phyloP scores from a whole-genome alignment of 35 echinoderm and acorn worm genomes.

The Apostichopus japonicus region DNA sequence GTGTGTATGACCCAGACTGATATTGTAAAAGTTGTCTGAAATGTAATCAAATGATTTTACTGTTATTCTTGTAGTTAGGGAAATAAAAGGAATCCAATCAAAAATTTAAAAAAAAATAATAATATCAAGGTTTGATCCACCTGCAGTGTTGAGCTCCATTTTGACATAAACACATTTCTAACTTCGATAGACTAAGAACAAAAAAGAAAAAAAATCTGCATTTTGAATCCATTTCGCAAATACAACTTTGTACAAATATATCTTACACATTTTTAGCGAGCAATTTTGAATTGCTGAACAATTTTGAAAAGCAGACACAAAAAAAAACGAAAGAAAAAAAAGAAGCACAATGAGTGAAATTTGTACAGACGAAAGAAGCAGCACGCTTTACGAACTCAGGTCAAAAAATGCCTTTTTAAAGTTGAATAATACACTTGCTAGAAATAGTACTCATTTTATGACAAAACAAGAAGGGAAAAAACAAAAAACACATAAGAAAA shows the following conservation, averaged over 20 bases:
- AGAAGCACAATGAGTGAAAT: neutral
- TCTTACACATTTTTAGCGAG: slow-evolving; percentile 18
- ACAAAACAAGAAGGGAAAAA: neutral
- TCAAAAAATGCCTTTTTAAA: neutral
- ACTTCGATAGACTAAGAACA: neutral
- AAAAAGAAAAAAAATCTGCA: neutral
- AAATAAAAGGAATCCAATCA: too few species aligned
- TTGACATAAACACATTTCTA: neutral
- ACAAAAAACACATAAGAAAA: neutral
- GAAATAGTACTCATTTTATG: slow-evolving; percentile 6
- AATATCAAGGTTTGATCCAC: too few species aligned
- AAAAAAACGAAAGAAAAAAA: neutral
- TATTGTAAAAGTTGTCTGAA: too few species aligned
- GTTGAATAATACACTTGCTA: neutral
- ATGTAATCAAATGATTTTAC: too few species aligned
- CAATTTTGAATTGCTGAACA: slow-evolving; percentile 31
- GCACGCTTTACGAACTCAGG: neutral
- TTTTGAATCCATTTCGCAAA: neutral
- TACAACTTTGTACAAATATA: slow-evolving; percentile 48
- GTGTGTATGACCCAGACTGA: too few species aligned
- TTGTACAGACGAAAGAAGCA: neutral
- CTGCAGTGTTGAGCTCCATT: too few species aligned
- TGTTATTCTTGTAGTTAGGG: too few species aligned
- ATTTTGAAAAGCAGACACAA: slow-evolving; percentile 20
- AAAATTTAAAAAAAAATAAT: too few species aligned